These are phyloP conservation scores for Oligia latruncula DNA, from an alignment of 2,888 invertebrate species.

Conservation along the genomic window DNA sequence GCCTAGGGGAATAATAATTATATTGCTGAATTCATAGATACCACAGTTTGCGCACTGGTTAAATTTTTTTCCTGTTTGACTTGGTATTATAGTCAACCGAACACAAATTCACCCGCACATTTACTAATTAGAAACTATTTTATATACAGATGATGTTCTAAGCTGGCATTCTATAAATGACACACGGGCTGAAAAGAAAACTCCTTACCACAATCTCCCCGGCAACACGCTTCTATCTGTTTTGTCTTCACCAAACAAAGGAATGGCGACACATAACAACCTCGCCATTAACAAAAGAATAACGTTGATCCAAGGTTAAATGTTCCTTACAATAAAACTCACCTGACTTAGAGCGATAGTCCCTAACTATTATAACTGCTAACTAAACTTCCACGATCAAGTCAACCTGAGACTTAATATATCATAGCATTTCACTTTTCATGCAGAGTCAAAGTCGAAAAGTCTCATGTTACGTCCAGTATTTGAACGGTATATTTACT, in stretches of 20 bases:
- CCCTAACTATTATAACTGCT: neutral
- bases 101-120: too few species aligned
- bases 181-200: neutral
- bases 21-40: too few species aligned
- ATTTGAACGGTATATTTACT: neutral
- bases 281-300: neutral
- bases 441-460: neutral
- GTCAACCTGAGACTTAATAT: neutral
- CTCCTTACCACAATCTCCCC: too few species aligned
- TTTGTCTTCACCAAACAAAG: slow-evolving; percentile 1
- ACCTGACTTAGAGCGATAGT: slow-evolving; percentile 8
- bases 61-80: too few species aligned
- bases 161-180: neutral
- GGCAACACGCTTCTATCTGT: neutral
- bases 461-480: neutral
- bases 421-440: neutral
- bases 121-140: neutral
- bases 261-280: neutral
- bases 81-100: neutral
- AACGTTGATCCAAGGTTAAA: neutral
- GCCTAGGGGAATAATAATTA: too few species aligned
- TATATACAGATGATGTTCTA: neutral
- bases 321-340: neutral
- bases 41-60: too few species aligned
- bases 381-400: neutral